Conservation (phyloP, 2,888 invertebrate species). For the Drosophila anceps region DNA sequence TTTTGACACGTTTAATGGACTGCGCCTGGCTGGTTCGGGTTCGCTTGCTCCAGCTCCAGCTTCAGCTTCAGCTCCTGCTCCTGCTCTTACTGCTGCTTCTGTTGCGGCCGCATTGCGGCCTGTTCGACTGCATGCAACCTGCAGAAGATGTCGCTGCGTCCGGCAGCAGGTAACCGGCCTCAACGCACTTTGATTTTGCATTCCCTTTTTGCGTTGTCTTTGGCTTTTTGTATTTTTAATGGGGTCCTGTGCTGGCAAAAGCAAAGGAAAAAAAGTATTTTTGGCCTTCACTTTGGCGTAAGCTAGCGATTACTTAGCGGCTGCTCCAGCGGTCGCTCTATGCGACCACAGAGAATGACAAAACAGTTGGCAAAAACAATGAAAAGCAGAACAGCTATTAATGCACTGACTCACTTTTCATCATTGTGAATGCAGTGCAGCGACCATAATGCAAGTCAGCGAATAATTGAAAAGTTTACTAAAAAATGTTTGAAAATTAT, state of each 20-base stretch:
- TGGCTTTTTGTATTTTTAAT: slow-evolving; percentile 52
- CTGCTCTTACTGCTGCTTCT: slow-evolving; percentile 24
- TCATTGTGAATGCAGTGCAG: slow-evolving; percentile 1
- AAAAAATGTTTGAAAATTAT: neutral
- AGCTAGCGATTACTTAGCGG: slow-evolving; percentile 55
- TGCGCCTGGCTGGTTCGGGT: slow-evolving; percentile 34
- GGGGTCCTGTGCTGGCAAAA: slow-evolving; percentile 20
- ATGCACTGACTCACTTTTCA: slow-evolving; percentile 1
- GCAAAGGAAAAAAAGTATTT: slow-evolving; percentile 11
- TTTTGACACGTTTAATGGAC: slow-evolving; percentile 78
- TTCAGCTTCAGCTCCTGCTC: neutral
- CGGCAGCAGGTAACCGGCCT: slow-evolving; percentile 34
- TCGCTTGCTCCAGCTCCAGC: neutral
- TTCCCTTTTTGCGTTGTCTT: slow-evolving; percentile 67
- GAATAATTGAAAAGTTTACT: slow-evolving; percentile 1
- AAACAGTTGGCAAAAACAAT: slow-evolving; percentile 24
- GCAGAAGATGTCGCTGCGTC: slow-evolving; percentile 18
- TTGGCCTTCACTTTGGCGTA: slow-evolving; percentile 32
- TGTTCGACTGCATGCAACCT: slow-evolving; percentile 8
- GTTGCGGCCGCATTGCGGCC: slow-evolving; percentile 68
- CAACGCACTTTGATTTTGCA: slow-evolving; percentile 75
- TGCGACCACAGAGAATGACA: slow-evolving; percentile 46
- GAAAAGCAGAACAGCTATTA: slow-evolving; percentile 3
- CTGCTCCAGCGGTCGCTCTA: slow-evolving; percentile 30
- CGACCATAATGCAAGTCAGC: neutral